Evolutionary conservation across 2,797 vertebrate genomes (phyloP).

Genomic region (Urophycis tenuis): DNA sequence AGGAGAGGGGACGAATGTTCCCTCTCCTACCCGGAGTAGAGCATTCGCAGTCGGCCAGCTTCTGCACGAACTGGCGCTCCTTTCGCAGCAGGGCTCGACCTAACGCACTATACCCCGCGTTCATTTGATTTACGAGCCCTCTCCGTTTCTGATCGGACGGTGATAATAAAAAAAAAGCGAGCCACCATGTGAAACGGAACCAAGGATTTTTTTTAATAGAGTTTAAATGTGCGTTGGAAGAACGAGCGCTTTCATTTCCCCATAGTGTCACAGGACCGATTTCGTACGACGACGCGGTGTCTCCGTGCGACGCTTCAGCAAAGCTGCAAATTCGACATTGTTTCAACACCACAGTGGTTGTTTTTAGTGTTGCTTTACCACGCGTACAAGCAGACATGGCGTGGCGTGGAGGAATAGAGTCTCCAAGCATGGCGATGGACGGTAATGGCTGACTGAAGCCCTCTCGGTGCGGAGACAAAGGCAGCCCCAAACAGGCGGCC

Average conservation of each 20-base stretch:
- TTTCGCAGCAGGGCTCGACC: slow-evolving; percentile 27
- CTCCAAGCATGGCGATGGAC: slow-evolving; percentile 52
- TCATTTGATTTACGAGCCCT: slow-evolving; percentile 37
- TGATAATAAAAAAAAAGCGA: slow-evolving; percentile 20
- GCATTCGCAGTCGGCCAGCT: slow-evolving; percentile 50
- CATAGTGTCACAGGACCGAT: too few species aligned
- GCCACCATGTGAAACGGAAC: too few species aligned
- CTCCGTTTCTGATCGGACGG: slow-evolving; percentile 26
- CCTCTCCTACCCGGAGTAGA: slow-evolving; percentile 36
- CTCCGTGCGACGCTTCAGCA: too few species aligned
- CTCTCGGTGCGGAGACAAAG: slow-evolving; percentile 71
- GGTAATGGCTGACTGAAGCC: slow-evolving; percentile 72
- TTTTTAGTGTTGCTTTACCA: too few species aligned
- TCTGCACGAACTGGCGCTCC: slow-evolving; percentile 41
- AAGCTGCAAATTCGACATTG: too few species aligned
- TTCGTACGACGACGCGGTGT: too few species aligned
- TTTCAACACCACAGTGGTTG: too few species aligned
- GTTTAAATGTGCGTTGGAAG: too few species aligned
- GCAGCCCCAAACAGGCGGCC: slow-evolving; percentile 62
- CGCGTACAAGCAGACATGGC: too few species aligned
- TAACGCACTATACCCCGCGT: slow-evolving; percentile 15
- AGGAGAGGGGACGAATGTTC: slow-evolving; percentile 14
- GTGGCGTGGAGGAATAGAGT: neutral
- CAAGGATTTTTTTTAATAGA: too few species aligned
- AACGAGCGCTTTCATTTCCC: too few species aligned